Evolutionary conservation across 1,140 invertebrate genomes (phyloP).

Genomic region (Wasmannia auropunctata): DNA sequence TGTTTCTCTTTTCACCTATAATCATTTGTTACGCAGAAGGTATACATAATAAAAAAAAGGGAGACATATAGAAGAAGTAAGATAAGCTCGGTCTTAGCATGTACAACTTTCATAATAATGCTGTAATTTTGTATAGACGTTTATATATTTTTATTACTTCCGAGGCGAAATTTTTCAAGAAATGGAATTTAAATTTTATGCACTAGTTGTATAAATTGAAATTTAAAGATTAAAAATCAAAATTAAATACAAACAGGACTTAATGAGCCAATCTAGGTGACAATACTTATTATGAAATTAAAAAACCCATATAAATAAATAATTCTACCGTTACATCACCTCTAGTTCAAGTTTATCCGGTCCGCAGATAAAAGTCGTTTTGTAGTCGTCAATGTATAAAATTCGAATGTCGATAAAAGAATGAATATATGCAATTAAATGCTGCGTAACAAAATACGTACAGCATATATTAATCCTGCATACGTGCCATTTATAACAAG

Average conservation of each 20-base stretch:
- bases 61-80: neutral
- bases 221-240: too few relatives aligned
- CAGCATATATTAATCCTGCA: neutral
- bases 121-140: neutral
- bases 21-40: neutral
- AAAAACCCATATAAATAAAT: too few relatives aligned
- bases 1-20: neutral
- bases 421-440: conserved; percentile 12
- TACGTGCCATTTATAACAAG: neutral
- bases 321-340: too few relatives aligned
- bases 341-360: too few relatives aligned
- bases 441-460: neutral
- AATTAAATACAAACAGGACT: too few relatives aligned
- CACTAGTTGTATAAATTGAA: neutral
- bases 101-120: neutral
- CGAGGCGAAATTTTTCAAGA: neutral
- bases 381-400: too few relatives aligned
- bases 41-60: neutral
- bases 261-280: too few relatives aligned
- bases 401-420: too few relatives aligned
- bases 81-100: neutral
- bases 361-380: too few relatives aligned
- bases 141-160: conserved; percentile 22
- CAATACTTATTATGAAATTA: too few relatives aligned
- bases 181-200: neutral